Conservation (phyloP, 2,113 vertebrate genomes). For the Rhea pennata region DNA sequence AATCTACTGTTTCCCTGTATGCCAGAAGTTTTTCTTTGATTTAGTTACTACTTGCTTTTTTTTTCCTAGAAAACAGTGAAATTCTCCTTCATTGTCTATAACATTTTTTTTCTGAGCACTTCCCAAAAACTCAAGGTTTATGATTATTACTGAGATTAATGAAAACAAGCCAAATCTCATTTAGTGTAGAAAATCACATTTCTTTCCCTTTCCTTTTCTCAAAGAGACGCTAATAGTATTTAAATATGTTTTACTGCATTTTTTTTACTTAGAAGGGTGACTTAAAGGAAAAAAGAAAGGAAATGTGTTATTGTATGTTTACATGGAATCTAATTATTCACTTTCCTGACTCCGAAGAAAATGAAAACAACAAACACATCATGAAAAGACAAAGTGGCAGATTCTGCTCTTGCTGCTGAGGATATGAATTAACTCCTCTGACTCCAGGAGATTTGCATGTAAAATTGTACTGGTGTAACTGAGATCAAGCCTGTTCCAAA, state of each 20-base stretch:
- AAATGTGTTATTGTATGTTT: background rate
- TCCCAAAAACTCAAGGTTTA: background rate
- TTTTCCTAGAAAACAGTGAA: background rate
- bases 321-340: background rate
- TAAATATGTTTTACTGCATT: background rate
- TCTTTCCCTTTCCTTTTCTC: background rate
- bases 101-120: background rate
- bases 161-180: background rate
- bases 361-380: background rate
- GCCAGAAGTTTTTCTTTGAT: background rate
- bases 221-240: background rate
- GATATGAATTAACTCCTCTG: slow-evolving; percentile 6
- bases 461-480: background rate
- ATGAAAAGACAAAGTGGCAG: background rate
- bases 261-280: background rate
- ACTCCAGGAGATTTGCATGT: background rate
- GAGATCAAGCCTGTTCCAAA: slow-evolving; percentile 18
- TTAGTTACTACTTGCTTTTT: background rate
- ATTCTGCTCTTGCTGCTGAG: background rate
- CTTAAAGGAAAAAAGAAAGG: background rate
- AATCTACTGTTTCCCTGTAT: background rate
- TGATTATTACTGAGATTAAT: background rate
- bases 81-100: background rate
- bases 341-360: background rate
- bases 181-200: background rate